phyloP scores from a whole-genome alignment of 2,888 invertebrate genomes.

The Poecilobothrus nobilitatus region DNA sequence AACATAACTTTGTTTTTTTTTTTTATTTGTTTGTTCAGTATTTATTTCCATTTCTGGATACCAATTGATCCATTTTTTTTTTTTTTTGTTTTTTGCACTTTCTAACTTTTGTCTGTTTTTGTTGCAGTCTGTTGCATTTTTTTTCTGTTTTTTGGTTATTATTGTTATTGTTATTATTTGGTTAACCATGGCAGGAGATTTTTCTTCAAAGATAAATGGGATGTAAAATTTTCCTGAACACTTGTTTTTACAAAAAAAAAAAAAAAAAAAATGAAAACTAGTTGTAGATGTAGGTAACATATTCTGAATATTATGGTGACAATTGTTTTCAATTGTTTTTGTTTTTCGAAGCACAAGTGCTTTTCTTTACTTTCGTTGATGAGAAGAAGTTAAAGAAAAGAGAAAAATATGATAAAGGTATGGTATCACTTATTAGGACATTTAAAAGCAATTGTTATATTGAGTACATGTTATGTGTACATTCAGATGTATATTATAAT shows the following conservation, averaged over 20 bases:
- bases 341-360: too few species aligned
- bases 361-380: too few species aligned
- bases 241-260: not conserved
- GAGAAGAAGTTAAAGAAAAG: too few species aligned
- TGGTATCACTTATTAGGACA: too few species aligned
- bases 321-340: slow-evolving; percentile 1
- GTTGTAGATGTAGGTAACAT: not conserved
- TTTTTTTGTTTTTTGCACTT: not conserved
- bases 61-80: not conserved
- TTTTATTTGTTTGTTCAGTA: too few species aligned
- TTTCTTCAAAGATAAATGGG: not conserved
- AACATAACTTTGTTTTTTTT: too few species aligned
- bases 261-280: too few species aligned
- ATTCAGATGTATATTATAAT: too few species aligned
- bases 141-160: not conserved
- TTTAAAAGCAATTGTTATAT: too few species aligned
- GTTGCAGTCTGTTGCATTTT: not conserved
- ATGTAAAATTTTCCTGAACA: slow-evolving; percentile 1
- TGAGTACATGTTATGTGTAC: too few species aligned
- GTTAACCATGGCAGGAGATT: slow-evolving; percentile 1
- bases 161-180: not conserved
- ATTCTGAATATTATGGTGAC: not conserved
- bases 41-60: too few species aligned
- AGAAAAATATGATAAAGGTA: too few species aligned
- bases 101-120: not conserved